phyloP scores from a whole-genome alignment of 2,113 vertebrate genomes.

The Nibea coibor region DNA sequence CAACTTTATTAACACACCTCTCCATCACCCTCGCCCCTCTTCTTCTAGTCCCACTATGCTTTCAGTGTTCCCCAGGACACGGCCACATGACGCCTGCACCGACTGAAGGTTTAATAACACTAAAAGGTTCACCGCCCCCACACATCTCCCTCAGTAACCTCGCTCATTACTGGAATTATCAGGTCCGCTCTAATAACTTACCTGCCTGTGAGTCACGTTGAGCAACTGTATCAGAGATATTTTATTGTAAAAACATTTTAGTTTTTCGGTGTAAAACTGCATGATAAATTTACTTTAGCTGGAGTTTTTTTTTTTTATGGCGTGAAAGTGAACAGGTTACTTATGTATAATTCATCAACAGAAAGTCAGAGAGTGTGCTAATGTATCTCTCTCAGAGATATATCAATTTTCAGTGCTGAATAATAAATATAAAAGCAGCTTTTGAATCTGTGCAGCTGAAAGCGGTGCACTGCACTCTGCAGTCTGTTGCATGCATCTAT shows the following conservation, averaged over 20 bases:
- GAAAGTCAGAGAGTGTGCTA: conserved; percentile 28
- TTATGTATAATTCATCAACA: conserved; percentile 67
- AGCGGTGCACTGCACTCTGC: conserved; percentile 28
- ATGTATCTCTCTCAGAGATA: conserved; percentile 55
- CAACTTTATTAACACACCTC: conserved; percentile 61
- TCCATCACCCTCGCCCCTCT: conserved; percentile 44
- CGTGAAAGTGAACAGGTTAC: conserved; percentile 40
- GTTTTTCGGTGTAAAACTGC: neutral
- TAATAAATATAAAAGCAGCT: conserved; percentile 65
- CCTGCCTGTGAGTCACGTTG: conserved; percentile 28
- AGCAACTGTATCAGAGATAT: conserved; percentile 4
- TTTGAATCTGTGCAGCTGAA: conserved; percentile 59
- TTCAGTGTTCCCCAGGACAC: conserved; percentile 28
- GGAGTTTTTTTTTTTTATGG: conserved; percentile 16
- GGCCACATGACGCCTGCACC: conserved; percentile 20
- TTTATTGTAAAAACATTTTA: neutral
- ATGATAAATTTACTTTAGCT: conserved; percentile 10
- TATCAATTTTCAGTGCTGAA: conserved; percentile 68
- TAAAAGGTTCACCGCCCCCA: conserved; percentile 73
- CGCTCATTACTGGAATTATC: conserved; percentile 70
- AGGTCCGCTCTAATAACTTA: conserved; percentile 50
- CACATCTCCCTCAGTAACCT: conserved; percentile 52
- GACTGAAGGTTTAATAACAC: conserved; percentile 76
- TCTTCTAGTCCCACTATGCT: conserved; percentile 11
- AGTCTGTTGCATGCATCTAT: neutral